Evolutionary conservation across 2,888 invertebrate genomes (phyloP), one percentile per base, ranked within the genome.

Genomic region (Oxytorus armatus): DNA sequence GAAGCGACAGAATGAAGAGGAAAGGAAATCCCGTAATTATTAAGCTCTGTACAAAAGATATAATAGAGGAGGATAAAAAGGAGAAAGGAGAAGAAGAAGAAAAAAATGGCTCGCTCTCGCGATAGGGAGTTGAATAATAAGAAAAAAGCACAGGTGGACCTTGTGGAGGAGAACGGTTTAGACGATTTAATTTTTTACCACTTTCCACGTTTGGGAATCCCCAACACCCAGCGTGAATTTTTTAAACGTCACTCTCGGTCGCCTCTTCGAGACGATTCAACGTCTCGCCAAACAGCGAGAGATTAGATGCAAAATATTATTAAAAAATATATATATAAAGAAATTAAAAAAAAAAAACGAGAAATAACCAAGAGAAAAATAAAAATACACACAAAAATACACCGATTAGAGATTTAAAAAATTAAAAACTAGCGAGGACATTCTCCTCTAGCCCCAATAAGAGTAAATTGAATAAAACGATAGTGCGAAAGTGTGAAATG

Each of bases 111-210:
- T 74, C 73, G 68, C 61, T 44, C 59, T 72, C 44, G 47, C 69
- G 68, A 49, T 65, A 42, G 59, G 65, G 68, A 76, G 57, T 68
- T 10, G 42, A 47, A 57, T n/a, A 57, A 47, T 10, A 4, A 33
- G 18, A 42, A 68, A 53, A 55, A 47, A 78, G 53, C 63, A 78
- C 25, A n/a, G 42, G 57, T 69, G 69, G 70, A 79, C 11, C 59
- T 49, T 74, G 69, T 63, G 29, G 55, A 25, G 55, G 61, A 80
- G 82, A 55, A 84, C 83, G 82, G 49, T 2, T 73, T 84, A 85
- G 88, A 88, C 86, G 82, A 89, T 86, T 89, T 88, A 87, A 88
- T 90, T 90, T 89, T 90, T 86, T 90, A 90, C 86, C 86, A 85
- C 84, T 85, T 61, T 87, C 86, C 85, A 82, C 84, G 70, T 59